Base-by-base conservation (phyloP, 2,888 invertebrate genomes). In the Cephus runcator region DNA sequence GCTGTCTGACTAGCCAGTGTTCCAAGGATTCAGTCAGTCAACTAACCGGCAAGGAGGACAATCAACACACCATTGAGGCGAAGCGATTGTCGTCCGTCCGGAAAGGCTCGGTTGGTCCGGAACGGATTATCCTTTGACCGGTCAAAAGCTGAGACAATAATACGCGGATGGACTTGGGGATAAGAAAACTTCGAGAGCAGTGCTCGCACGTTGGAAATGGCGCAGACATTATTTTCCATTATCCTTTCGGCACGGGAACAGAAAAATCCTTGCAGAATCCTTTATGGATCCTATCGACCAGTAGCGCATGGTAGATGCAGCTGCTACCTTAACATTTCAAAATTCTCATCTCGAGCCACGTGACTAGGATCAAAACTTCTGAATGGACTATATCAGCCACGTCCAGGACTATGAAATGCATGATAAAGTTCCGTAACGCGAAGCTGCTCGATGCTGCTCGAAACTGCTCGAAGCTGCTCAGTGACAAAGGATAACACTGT, bases 101-200 rank as follows among this genome's bases (percentile, higher is more conserved):
- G 85, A 86, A 83, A 83, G 83, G 86, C 84, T 84, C 84, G 83
- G 85, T 85, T 85, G 85, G 85, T 86, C 80, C 82, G 83, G 84
- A 84, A 79, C 81, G 85, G 88, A 87, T 88, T 88, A 88, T 88
- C 88, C 87, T 89, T 89, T 89, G 89, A 88, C 85, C 85, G 83
- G 82, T 82, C 83, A 83, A 81, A 78, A 84, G 86, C 87, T 85
- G 87, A 87, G 85, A 88, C 87, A 88, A 88, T 87, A 87, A 86
- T 84, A 86, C 86, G 84, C 86, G 84, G 81, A 85, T 82, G 83
- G 85, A 86, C 79, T 81, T 56, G 30, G 30, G 30, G 33, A 40
- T 40, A 40, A 40, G 40, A 40, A 40, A 40, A 6, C 40, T 40
- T 6, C 0, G 15, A 40, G 40, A 40, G 40, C 40, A 40, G 40